A percentile compares a stretch with the other conserved stretches of the same genome.
phyloP scores from a whole-genome alignment of 1,140 invertebrate species.

The Lycorma delicatula region DNA sequence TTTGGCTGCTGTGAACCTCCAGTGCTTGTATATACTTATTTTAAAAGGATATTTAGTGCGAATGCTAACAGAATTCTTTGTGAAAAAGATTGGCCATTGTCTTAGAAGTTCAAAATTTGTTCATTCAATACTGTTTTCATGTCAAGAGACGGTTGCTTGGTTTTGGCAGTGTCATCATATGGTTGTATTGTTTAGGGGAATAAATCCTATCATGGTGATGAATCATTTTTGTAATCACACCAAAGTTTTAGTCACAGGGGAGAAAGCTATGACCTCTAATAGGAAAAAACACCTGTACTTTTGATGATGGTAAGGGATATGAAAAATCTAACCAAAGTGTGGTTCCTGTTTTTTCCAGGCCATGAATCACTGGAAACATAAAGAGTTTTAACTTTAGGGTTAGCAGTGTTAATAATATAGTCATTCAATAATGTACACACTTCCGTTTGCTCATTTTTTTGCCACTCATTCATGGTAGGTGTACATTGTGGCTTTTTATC shows the following conservation, averaged over 20 bases:
- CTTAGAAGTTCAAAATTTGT: background rate
- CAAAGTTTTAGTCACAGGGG: constrained; percentile 22
- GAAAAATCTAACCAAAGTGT: constrained; percentile 19
- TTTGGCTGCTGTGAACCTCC: background rate
- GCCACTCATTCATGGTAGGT: constrained; percentile 24
- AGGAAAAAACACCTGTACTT: constrained; percentile 11
- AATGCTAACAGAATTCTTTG: background rate
- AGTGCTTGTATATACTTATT: constrained; percentile 1
- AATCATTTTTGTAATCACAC: constrained; percentile 15
- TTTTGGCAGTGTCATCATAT: background rate
- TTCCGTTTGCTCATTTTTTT: constrained; percentile 27
- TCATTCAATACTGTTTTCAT: background rate
- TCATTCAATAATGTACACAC: constrained; percentile 27
- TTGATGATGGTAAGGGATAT: constrained; percentile 10
- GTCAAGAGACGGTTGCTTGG: background rate
- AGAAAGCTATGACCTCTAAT: constrained; percentile 21
- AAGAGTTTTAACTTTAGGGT: constrained; percentile 25
- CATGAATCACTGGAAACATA: constrained; percentile 28
- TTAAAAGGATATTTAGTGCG: background rate
- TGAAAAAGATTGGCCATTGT: background rate
- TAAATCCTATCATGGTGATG: constrained; percentile 18
- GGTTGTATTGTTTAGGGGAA: constrained; percentile 1
- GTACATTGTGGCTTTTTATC: constrained; percentile 19
- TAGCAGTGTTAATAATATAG: constrained; percentile 23
- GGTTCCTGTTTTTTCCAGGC: constrained; percentile 28